A percentile compares a stretch with the other conserved stretches of the same genome.
Evolutionary conservation across 2,797 vertebrate species (phyloP).

Genomic region (Poecile montanus): DNA sequence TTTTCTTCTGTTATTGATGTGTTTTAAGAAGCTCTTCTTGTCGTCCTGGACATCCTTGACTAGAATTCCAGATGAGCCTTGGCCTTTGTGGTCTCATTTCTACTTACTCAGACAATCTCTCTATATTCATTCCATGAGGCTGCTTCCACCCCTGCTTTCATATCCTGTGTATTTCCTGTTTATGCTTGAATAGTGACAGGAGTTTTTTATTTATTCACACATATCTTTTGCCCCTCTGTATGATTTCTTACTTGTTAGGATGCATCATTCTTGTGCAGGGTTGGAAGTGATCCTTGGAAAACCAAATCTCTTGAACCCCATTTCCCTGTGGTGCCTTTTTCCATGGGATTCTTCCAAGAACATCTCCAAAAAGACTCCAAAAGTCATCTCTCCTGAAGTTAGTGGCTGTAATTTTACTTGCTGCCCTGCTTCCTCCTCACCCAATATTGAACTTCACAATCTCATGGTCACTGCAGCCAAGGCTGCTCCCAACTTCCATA

Average conservation of each 20-base stretch:
- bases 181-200: neutral
- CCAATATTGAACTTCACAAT: neutral
- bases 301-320: neutral
- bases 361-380: neutral
- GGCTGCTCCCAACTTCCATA: neutral
- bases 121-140: neutral
- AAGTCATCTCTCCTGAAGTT: neutral
- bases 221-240: neutral
- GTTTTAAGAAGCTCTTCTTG: neutral
- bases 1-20: neutral
- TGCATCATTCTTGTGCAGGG: rapidly evolving
- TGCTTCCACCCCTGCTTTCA: neutral
- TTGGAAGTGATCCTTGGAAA: neutral
- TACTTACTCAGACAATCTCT: neutral
- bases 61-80: neutral
- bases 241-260: neutral
- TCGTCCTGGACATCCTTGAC: neutral
- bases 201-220: neutral
- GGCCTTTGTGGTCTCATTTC: neutral
- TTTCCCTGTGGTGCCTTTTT: neutral
- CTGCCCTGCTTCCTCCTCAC: neutral
- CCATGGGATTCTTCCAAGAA: neutral
- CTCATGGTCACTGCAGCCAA: neutral
- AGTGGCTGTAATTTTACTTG: neutral
- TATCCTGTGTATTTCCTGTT: neutral